phyloP scores from a whole-genome alignment of 2,797 vertebrate species.

The Chelon labrosus region DNA sequence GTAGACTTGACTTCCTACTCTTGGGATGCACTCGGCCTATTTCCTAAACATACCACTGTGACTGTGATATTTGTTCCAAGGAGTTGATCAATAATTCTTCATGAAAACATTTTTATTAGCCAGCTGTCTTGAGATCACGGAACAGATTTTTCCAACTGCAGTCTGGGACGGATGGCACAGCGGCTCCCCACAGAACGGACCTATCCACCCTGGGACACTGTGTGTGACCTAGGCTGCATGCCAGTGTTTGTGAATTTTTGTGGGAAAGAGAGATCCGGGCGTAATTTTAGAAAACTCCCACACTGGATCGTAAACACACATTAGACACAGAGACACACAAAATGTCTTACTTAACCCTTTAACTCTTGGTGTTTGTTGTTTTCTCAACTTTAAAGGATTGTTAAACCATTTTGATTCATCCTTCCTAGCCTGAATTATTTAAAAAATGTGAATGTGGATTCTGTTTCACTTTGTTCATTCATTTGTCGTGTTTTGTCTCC shows the following conservation, averaged over 20 bases:
- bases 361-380: not conserved
- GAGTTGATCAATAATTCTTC: too few species aligned
- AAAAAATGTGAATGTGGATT: not conserved
- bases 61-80: too few species aligned
- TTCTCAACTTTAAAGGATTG: not conserved
- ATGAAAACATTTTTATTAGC: too few species aligned
- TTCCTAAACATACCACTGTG: too few species aligned
- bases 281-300: slow-evolving; percentile 63
- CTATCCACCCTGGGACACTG: slow-evolving; percentile 13
- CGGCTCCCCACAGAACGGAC: slow-evolving; percentile 34
- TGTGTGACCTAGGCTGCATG: slow-evolving; percentile 1
- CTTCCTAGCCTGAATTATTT: not conserved
- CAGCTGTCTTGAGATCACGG: not conserved
- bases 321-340: not conserved
- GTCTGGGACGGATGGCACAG: slow-evolving; percentile 11
- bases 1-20: too few species aligned
- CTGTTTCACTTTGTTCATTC: not conserved
- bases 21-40: too few species aligned
- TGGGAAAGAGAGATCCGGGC: slow-evolving; percentile 22
- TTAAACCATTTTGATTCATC: too few species aligned
- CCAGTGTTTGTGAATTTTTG: slow-evolving; percentile 36
- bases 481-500: not conserved
- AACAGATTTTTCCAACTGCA: slow-evolving; percentile 24
- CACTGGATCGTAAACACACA: slow-evolving; percentile 20
- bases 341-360: not conserved